phyloP scores from a whole-genome alignment of 2,113 vertebrate genomes.

The Engystomops pustulosus region DNA sequence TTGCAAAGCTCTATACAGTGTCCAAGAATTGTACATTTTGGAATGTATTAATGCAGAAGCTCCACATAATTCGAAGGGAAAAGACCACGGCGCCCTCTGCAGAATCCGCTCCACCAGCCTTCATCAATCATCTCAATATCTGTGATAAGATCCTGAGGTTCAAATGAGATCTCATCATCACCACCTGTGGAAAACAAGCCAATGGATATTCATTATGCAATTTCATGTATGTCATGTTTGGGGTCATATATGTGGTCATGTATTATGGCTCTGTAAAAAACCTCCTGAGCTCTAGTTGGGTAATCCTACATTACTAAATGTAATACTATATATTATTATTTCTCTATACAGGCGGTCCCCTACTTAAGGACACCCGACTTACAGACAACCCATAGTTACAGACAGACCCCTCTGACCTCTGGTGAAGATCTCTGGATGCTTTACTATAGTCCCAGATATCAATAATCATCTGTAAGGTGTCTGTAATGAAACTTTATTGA shows the following conservation, averaged over 20 bases:
- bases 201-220: not conserved
- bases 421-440: too few relatives aligned
- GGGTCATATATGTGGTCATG: not conserved
- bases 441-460: too few relatives aligned
- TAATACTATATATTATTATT: not conserved
- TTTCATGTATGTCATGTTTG: too few relatives aligned
- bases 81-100: slow-evolving; percentile 79
- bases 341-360: too few relatives aligned
- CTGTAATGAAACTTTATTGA: too few relatives aligned
- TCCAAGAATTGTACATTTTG: not conserved
- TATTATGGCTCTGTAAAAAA: not conserved
- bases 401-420: too few relatives aligned
- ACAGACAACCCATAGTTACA: too few relatives aligned
- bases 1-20: not conserved
- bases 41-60: slow-evolving; percentile 68
- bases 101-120: slow-evolving; percentile 91
- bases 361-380: too few relatives aligned
- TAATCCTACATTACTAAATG: not conserved
- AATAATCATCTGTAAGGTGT: too few relatives aligned
- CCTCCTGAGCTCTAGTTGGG: not conserved
- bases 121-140: slow-evolving; percentile 93
- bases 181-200: slow-evolving; percentile 75
- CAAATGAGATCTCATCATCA: slow-evolving; percentile 91
- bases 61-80: slow-evolving; percentile 91
- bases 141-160: slow-evolving; percentile 86